A percentile compares a stretch with the other conserved stretches of the same genome.
Conservation (phyloP, 2,797 vertebrate species). For the Sebastiscus tertius region DNA sequence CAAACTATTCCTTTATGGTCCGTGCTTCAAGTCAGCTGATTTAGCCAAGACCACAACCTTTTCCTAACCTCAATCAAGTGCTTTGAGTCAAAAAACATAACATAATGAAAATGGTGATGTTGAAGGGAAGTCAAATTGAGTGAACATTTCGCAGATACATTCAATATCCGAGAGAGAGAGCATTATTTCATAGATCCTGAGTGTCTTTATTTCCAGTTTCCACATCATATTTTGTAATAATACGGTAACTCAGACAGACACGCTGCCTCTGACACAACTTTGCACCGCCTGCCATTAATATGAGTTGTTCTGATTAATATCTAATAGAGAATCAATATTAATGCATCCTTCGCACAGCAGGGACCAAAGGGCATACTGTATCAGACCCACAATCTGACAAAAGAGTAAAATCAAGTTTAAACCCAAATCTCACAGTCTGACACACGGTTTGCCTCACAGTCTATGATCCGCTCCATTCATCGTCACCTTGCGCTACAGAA, state of each 20-base stretch:
- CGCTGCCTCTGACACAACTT: background rate
- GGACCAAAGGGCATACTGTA: conserved; percentile 5
- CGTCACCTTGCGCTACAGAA: background rate
- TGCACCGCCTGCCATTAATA: background rate
- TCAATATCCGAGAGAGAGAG: too few relatives aligned
- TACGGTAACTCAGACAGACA: background rate
- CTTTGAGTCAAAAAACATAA: too few relatives aligned
- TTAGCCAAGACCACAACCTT: too few relatives aligned
- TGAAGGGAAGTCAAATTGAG: too few relatives aligned
- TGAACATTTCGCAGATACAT: too few relatives aligned
- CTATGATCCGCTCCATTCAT: conserved; percentile 20
- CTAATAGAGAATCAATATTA: conserved; percentile 15
- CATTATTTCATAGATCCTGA: too few relatives aligned
- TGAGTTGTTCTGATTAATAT: conserved; percentile 19
- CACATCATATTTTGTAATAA: too few relatives aligned
- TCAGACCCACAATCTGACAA: background rate
- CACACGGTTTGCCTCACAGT: background rate
- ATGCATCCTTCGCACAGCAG: conserved; percentile 2
- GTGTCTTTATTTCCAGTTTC: too few relatives aligned
- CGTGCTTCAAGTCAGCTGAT: too few relatives aligned
- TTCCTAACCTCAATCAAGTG: too few relatives aligned
- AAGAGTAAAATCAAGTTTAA: background rate
- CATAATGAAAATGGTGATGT: too few relatives aligned
- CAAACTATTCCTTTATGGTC: too few relatives aligned
- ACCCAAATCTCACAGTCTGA: conserved; percentile 9